A percentile compares a stretch with the other conserved stretches of the same genome.
These are phyloP conservation scores for Vombatus ursinus DNA, from an alignment of 2,113 vertebrate genomes.

Conservation along the genomic window DNA sequence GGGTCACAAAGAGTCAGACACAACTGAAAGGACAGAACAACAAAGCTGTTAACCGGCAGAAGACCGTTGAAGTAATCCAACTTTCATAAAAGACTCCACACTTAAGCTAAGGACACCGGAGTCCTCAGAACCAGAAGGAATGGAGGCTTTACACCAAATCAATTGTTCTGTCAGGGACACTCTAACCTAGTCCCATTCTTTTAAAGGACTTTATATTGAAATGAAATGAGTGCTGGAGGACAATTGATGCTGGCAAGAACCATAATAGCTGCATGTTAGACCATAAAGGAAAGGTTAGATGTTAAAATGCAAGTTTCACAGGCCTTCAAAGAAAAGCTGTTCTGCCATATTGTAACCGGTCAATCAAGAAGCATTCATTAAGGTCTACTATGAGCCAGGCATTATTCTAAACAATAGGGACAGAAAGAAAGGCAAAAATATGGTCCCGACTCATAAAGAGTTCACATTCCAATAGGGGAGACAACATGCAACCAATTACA, in stretches of 20 bases:
- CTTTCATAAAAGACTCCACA: background rate
- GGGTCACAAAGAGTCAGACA: background rate
- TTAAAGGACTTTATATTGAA: background rate
- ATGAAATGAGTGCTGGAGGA: background rate
- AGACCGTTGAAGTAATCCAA: background rate
- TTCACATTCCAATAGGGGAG: background rate
- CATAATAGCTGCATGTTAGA: background rate
- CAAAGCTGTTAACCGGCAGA: background rate
- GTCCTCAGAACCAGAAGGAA: background rate
- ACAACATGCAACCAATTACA: background rate
- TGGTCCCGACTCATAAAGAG: too few relatives aligned
- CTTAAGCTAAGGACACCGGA: background rate
- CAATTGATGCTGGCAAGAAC: background rate
- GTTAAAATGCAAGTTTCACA: background rate
- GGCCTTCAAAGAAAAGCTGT: background rate
- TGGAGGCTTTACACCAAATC: background rate
- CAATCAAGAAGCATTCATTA: background rate
- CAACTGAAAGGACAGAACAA: background rate
- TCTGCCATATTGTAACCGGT: background rate
- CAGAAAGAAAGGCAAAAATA: background rate
- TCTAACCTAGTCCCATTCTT: background rate
- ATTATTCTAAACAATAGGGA: background rate
- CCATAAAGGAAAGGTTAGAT: background rate
- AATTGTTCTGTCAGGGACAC: background rate
- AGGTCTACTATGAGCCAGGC: background rate